Evolutionary conservation across 2,797 vertebrate species (phyloP).

Genomic region (Balearica regulorum): DNA sequence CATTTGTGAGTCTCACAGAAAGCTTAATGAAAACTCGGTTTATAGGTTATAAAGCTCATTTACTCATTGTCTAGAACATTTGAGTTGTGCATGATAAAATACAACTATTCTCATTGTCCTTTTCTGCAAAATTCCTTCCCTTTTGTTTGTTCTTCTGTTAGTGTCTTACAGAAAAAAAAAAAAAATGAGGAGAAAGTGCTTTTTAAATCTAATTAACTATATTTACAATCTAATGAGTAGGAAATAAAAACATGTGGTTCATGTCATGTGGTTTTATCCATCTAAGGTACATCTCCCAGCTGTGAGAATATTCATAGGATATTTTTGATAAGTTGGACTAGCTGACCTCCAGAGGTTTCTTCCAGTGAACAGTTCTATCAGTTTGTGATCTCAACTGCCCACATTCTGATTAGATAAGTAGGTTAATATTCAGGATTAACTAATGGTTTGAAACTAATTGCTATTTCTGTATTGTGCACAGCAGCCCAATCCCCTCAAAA

Average conservation of each 20-base stretch:
- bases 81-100: not conserved
- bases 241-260: not conserved
- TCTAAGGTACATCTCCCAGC: not conserved
- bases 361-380: not conserved
- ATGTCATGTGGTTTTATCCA: not conserved
- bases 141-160: not conserved
- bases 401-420: not conserved
- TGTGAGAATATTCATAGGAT: not conserved
- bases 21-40: not conserved
- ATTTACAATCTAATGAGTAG: not conserved
- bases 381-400: not conserved
- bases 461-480: not conserved
- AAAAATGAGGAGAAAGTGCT: not conserved
- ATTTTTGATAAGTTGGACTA: not conserved
- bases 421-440: not conserved
- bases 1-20: not conserved
- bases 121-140: not conserved
- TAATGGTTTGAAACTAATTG: not conserved
- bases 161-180: not conserved
- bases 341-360: not conserved
- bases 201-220: not conserved
- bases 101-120: not conserved
- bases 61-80: not conserved
- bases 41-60: not conserved
- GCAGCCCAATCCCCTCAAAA: not conserved